A percentile compares a stretch with the other conserved stretches of the same genome.
Evolutionary conservation across 2,888 invertebrate genomes (phyloP).

Genomic region (Hipparchia sbordonii): DNA sequence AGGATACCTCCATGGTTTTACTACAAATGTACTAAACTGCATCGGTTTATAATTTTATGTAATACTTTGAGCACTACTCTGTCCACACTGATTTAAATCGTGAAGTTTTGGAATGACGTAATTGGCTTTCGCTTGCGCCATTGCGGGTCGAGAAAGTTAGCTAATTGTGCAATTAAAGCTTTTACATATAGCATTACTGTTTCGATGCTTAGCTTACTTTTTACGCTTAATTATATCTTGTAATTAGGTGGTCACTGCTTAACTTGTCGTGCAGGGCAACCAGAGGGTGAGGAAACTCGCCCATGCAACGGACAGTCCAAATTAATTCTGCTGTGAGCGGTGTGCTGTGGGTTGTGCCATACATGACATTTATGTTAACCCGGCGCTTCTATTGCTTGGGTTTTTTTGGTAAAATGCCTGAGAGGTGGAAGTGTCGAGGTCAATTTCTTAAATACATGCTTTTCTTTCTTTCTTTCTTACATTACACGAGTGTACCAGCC

Average conservation of each 20-base stretch:
- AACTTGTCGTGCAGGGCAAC: not conserved
- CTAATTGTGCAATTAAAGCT: constrained; percentile 8
- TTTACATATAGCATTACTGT: constrained; percentile 1
- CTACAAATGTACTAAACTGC: not conserved
- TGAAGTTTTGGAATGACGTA: constrained; percentile 12
- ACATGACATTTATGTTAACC: too few relatives aligned
- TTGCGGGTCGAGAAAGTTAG: constrained; percentile 6
- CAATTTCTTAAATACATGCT: too few relatives aligned
- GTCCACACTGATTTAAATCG: not conserved
- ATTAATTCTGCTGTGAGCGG: too few relatives aligned
- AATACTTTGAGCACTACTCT: not conserved
- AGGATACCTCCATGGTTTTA: too few relatives aligned
- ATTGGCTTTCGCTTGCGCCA: constrained; percentile 18
- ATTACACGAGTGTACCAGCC: too few relatives aligned
- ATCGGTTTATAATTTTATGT: not conserved
- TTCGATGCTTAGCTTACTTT: not conserved
- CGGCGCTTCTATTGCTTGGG: too few relatives aligned
- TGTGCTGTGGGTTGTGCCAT: too few relatives aligned
- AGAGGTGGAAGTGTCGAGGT: too few relatives aligned
- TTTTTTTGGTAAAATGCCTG: too few relatives aligned
- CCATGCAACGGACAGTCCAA: too few relatives aligned
- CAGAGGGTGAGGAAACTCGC: too few relatives aligned
- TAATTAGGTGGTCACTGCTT: not conserved
- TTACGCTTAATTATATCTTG: not conserved
- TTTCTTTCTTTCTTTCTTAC: too few relatives aligned